Evolutionary conservation across 1,140 invertebrate species (phyloP).

Genomic region (Eufriesea mexicana): DNA sequence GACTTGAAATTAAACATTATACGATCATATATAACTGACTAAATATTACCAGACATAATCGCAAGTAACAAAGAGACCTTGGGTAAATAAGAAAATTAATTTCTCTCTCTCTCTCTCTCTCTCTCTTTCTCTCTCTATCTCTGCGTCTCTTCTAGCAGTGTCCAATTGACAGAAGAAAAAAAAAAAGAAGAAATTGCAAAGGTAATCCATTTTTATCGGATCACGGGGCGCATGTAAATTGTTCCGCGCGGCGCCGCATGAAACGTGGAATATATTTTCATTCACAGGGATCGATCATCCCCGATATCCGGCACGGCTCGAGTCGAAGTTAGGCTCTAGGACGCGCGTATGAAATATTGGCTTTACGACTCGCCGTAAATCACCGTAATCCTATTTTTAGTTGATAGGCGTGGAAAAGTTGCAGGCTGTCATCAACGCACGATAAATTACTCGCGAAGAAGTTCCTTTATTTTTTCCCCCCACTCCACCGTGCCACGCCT

Average conservation of each 20-base stretch:
- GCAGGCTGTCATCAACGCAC: conserved; percentile 27
- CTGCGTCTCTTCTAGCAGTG: too few species aligned
- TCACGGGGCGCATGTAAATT: conserved; percentile 14
- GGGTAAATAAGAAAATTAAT: background rate
- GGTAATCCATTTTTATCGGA: conserved; percentile 1
- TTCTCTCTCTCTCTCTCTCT: background rate
- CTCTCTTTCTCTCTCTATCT: background rate
- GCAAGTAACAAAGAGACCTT: too few species aligned
- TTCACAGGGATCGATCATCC: conserved; percentile 16
- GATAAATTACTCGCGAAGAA: conserved; percentile 37
- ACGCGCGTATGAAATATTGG: conserved; percentile 22
- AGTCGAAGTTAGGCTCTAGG: conserved; percentile 5
- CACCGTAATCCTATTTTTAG: conserved; percentile 48
- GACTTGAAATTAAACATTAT: too few species aligned
- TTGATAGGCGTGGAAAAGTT: conserved; percentile 42
- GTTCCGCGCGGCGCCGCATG: background rate
- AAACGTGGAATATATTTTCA: conserved; percentile 4
- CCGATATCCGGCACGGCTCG: background rate
- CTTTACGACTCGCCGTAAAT: conserved; percentile 39
- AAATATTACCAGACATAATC: background rate
- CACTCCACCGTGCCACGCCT: too few species aligned
- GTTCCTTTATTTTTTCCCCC: conserved; percentile 1
- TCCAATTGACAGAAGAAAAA: background rate
- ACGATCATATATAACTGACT: too few species aligned
- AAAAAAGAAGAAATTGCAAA: background rate